Evolutionary conservation across 2,113 vertebrate species (phyloP).

Genomic region (Cephalopterus ornatus): DNA sequence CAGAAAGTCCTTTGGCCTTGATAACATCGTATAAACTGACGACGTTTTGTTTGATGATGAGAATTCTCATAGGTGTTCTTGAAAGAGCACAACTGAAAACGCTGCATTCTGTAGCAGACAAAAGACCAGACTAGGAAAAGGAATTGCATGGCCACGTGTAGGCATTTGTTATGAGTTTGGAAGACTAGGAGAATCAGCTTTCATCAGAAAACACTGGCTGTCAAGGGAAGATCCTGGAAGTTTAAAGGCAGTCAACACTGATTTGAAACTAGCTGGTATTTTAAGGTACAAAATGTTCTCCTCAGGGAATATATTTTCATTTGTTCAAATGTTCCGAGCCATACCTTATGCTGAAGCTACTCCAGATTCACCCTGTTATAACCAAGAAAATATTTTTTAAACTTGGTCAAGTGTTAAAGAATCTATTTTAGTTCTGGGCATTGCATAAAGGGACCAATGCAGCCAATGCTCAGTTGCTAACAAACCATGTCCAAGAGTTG

Average conservation of each 20-base stretch:
- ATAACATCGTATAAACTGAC: neutral
- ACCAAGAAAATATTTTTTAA: neutral
- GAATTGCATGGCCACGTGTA: neutral
- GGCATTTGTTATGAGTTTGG: neutral
- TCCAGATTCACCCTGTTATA: neutral
- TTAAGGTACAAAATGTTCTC: neutral
- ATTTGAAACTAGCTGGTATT: constrained; percentile 1
- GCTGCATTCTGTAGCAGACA: neutral
- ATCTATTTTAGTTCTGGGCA: neutral
- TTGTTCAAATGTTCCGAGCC: neutral
- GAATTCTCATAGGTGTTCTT: constrained; percentile 10
- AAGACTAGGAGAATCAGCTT: neutral
- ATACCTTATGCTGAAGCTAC: neutral
- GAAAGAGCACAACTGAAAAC: neutral
- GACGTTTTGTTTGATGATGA: neutral
- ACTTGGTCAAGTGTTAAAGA: neutral
- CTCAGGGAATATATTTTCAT: neutral
- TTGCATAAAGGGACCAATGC: neutral
- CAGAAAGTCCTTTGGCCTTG: neutral
- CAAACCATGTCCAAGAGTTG: neutral
- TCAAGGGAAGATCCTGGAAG: neutral
- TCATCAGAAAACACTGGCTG: neutral
- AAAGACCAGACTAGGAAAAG: neutral
- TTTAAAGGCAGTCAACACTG: neutral
- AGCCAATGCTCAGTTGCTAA: neutral